Percentiles rank a stretch among this genome's conserved stretches.
Evolutionary conservation across 2,888 invertebrate genomes (phyloP).

Genomic region (Thalpophila matura): DNA sequence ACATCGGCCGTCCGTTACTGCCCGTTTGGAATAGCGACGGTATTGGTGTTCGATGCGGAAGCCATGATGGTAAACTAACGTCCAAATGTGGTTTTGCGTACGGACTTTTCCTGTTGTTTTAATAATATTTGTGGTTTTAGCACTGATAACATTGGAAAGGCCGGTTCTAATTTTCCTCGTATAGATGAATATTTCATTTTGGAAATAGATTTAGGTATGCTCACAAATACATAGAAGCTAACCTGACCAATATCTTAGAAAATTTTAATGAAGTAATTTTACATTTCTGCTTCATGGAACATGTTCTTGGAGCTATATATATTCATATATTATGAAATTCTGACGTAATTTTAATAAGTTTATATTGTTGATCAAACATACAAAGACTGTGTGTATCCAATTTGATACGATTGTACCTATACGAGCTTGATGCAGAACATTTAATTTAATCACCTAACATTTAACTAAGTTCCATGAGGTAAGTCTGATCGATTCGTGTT

Average conservation of each 20-base stretch:
- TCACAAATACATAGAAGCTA: neutral
- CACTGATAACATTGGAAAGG: conserved; percentile 5
- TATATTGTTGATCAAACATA: neutral
- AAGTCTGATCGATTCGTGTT: conserved; percentile 30
- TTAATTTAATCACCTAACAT: conserved; percentile 16
- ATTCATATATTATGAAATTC: neutral
- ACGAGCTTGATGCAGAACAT: conserved; percentile 4
- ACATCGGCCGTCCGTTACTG: conserved; percentile 64
- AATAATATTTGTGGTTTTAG: neutral
- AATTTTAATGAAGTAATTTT: neutral
- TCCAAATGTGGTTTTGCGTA: conserved; percentile 10
- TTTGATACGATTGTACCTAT: conserved; percentile 15
- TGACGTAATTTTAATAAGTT: too few relatives aligned
- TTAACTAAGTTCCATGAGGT: conserved; percentile 7
- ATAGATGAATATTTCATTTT: neutral
- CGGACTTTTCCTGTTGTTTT: conserved; percentile 10
- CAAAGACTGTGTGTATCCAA: neutral
- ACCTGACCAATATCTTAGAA: neutral
- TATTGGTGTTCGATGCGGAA: conserved; percentile 42
- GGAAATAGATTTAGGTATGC: neutral
- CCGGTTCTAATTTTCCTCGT: neutral
- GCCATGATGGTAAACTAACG: conserved; percentile 20
- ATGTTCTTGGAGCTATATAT: neutral
- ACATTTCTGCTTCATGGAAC: neutral
- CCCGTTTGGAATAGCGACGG: conserved; percentile 33